Base-by-base conservation (phyloP, 2,888 invertebrate genomes). In the Ametastegia equiseti region DNA sequence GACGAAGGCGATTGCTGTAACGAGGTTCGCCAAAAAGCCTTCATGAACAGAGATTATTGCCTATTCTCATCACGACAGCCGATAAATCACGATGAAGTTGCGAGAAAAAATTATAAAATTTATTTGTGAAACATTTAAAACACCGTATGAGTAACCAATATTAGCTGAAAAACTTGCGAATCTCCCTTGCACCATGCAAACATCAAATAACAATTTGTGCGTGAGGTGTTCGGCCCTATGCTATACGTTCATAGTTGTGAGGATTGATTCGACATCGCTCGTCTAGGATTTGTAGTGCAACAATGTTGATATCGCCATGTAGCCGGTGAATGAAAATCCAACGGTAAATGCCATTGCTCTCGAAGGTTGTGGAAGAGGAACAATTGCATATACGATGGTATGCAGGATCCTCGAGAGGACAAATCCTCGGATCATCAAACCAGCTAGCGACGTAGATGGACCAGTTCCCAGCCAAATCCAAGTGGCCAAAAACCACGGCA, bases 371-470 rank as follows among this genome's bases (percentile, higher is more conserved):
- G 92, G 92, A 13, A 92, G 65, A 0, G 92, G 89, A 0, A 89
- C 84, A 23, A 93, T 82, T 5, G 92, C 92, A 85, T 94, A 94
- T 5, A 91, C 91, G 3, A 94, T 45, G 0, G 94, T 94, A 87
- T 94, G 94, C 7, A 88, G 81, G 54, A 94, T 86, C 83, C 94
- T 89, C 0, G 92, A 88, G 1, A 90, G 84, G 0, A 93, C 92
- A 86, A 93, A 94, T 0, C 90, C 85, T 69, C 92, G 91, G 88
- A 94, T 94, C 80, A 93, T 86, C 50, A 91, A 86, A 9, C 89
- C 87, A n/a, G 94, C 94, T 1, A 91, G 11, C 81, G 82, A 86
- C 11, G 88, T 83, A 7, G 90, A 87, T 2, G 94, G 94, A n/a
- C 91, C 90, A 0, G 93, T 94, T 77, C 92, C 86, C 2, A 93